These are phyloP conservation scores for Ypsolopha sequella DNA, from an alignment of 2,888 invertebrate genomes.

Conservation along the genomic window DNA sequence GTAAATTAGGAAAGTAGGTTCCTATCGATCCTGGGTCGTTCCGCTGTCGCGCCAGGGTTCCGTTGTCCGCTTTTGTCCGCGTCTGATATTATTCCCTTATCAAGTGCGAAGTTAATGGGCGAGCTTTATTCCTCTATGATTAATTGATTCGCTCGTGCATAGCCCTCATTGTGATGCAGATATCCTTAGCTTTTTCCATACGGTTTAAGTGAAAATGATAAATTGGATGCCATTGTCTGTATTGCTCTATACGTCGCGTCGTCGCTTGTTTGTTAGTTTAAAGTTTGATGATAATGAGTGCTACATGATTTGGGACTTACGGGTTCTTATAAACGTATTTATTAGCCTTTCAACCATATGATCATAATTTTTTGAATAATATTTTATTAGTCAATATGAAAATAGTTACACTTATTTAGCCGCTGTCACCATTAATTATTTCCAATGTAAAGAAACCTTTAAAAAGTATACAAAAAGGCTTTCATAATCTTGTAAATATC, in stretches of 20 bases:
- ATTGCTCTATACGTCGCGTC: constrained; percentile 1
- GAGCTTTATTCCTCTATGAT: constrained; percentile 64
- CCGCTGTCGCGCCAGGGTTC: constrained; percentile 41
- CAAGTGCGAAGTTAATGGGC: constrained; percentile 67
- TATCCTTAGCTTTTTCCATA: constrained; percentile 56
- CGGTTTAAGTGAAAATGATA: constrained; percentile 42
- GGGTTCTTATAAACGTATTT: too few relatives aligned
- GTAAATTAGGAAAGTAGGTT: constrained; percentile 19
- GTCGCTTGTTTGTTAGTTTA: constrained; percentile 1
- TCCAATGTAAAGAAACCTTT: background rate
- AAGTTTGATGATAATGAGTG: background rate
- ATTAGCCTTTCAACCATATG: too few relatives aligned
- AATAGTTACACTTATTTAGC: too few relatives aligned
- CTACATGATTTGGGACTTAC: background rate
- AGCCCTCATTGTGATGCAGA: constrained; percentile 60
- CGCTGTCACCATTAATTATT: too few relatives aligned
- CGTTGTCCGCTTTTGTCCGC: constrained; percentile 45
- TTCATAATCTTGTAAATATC: background rate
- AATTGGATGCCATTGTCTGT: constrained; percentile 33
- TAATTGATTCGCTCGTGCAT: constrained; percentile 59
- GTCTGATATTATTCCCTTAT: constrained; percentile 63
- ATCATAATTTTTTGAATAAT: background rate
- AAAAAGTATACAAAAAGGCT: too few relatives aligned
- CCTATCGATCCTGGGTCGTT: constrained; percentile 14
- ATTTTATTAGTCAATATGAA: background rate